Percentiles rank a stretch among this genome's conserved stretches.
These are phyloP conservation scores for Pachymerium ferrugineum DNA, from an alignment of 2,888 invertebrate genomes.

Conservation along the genomic window DNA sequence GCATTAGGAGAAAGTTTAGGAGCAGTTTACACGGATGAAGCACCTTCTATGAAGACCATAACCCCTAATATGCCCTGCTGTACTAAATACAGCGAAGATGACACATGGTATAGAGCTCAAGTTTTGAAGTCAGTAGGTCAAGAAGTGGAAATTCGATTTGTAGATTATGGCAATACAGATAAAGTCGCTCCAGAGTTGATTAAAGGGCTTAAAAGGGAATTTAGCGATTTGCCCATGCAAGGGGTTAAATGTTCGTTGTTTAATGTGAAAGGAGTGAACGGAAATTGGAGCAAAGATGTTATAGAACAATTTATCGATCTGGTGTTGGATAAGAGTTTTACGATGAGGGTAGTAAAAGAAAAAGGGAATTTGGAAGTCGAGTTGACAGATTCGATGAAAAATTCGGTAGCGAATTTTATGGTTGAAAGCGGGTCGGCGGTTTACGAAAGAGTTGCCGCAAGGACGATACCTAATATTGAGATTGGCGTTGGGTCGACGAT, in stretches of 20 bases:
- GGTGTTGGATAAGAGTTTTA: conserved; percentile 33
- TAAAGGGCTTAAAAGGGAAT: conserved; percentile 40
- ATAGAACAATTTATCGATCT: conserved; percentile 33
- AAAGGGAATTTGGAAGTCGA: not conserved
- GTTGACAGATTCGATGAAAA: not conserved
- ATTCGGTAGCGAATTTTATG: not conserved
- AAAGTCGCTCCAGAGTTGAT: conserved; percentile 39
- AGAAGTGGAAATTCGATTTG: conserved; percentile 40
- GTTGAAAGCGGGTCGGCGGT: not conserved
- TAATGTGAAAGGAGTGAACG: conserved; percentile 29
- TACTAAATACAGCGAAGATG: conserved; percentile 42
- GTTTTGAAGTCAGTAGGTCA: conserved; percentile 11
- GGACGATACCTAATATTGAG: not conserved
- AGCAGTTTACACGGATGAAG: not conserved
- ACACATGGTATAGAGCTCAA: conserved; percentile 43
- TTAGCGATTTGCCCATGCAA: conserved; percentile 40
- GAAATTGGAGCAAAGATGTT: conserved; percentile 37
- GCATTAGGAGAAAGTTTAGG: not conserved
- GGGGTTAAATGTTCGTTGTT: conserved; percentile 41
- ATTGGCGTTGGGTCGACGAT: not conserved
- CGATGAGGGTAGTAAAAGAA: not conserved
- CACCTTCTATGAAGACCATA: not conserved
- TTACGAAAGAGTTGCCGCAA: not conserved
- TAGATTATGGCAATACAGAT: conserved; percentile 46
- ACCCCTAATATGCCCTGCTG: conserved; percentile 35